Evolutionary conservation across 2,888 invertebrate genomes (phyloP).

Genomic region (Drosophila borborema): DNA sequence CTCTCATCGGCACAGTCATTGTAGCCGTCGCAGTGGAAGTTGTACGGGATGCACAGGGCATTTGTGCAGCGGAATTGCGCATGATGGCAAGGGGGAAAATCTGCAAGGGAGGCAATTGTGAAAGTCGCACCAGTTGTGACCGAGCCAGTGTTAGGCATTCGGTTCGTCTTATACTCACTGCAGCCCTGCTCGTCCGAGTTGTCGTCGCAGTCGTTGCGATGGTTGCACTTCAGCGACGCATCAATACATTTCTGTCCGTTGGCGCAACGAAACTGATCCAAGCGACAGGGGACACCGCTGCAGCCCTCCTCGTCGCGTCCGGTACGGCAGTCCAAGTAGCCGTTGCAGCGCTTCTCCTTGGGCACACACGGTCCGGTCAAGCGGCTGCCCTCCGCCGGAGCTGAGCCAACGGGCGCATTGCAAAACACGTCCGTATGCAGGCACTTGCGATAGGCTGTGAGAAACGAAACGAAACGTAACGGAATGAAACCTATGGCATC

Average conservation of each 20-base stretch:
- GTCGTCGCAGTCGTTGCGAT: constrained; percentile 95
- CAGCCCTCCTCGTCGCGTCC: constrained; percentile 93
- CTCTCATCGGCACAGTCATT: constrained; percentile 96
- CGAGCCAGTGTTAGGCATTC: constrained; percentile 3
- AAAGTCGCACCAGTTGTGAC: neutral
- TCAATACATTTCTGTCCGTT: constrained; percentile 93
- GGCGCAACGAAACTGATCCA: constrained; percentile 95
- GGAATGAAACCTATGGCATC: neutral
- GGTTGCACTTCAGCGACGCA: constrained; percentile 92
- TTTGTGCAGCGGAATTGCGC: constrained; percentile 97
- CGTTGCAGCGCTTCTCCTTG: constrained; percentile 95
- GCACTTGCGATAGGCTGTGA: constrained; percentile 94
- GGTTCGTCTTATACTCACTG: constrained; percentile 87
- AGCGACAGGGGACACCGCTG: constrained; percentile 89
- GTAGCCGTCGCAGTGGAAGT: constrained; percentile 92
- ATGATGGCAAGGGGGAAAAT: constrained; percentile 94
- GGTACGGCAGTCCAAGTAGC: constrained; percentile 94
- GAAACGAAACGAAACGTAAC: neutral
- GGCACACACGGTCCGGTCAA: constrained; percentile 93
- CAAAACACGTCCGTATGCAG: constrained; percentile 95
- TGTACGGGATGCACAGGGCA: constrained; percentile 95
- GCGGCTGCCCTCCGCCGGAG: constrained; percentile 86
- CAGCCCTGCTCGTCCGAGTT: constrained; percentile 96
- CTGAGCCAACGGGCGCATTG: constrained; percentile 88
- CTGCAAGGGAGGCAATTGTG: constrained; percentile 85